Conservation (phyloP, 2,797 vertebrate species). For the Microtus obscurus region DNA sequence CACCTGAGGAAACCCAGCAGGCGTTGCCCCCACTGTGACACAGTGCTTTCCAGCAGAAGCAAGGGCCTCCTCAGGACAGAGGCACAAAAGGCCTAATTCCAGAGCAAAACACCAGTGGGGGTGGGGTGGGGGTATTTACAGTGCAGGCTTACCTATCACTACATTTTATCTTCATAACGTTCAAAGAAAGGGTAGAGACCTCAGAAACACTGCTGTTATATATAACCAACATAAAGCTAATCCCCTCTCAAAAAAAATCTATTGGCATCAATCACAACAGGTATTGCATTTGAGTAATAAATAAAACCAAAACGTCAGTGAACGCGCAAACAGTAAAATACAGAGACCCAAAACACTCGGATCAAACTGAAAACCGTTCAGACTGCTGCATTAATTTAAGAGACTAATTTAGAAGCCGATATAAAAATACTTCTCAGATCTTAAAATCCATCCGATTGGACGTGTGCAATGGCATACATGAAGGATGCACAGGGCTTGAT, state of each 20-base stretch:
- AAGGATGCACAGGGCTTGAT: background rate
- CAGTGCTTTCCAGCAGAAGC: constrained; percentile 60
- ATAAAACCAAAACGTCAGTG: background rate
- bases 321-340: constrained; percentile 21
- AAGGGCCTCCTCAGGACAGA: constrained; percentile 16
- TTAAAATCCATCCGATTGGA: constrained; percentile 54
- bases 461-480: background rate
- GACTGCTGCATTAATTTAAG: constrained; percentile 17
- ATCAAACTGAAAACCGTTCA: background rate
- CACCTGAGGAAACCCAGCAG: constrained; percentile 65
- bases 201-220: constrained; percentile 29
- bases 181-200: constrained; percentile 19
- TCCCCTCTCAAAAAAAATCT: background rate
- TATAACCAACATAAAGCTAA: constrained; percentile 45
- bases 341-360: background rate
- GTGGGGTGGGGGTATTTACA: background rate
- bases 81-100: background rate
- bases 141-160: background rate
- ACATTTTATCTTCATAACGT: constrained; percentile 47
- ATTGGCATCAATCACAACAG: background rate
- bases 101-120: background rate
- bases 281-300: background rate
- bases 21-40: background rate
- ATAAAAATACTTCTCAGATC: constrained; percentile 58
- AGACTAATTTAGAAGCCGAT: constrained; percentile 14